A percentile compares a stretch with the other conserved stretches of the same genome.
phyloP scores from a whole-genome alignment of 2,797 vertebrate genomes.

The Fringilla coelebs region DNA sequence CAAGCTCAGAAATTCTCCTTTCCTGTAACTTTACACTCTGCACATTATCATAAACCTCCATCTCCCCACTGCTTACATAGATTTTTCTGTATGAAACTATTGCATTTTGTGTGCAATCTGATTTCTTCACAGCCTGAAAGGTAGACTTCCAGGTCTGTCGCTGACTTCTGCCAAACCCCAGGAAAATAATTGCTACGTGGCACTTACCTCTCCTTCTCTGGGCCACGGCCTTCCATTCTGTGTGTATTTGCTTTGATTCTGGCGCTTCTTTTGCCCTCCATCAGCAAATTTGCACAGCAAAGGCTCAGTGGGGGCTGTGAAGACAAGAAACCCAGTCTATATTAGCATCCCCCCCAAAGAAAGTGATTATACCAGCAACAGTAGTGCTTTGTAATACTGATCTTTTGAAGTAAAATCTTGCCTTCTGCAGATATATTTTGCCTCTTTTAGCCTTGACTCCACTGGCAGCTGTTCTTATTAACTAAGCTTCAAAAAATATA shows the following conservation, averaged over 20 bases:
- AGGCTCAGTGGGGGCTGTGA: constrained; percentile 91
- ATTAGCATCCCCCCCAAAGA: constrained; percentile 70
- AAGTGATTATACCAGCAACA: constrained; percentile 64
- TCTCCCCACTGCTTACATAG: background rate
- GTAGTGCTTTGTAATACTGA: constrained; percentile 65
- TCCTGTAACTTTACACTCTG: background rate
- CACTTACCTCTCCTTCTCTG: constrained; percentile 95
- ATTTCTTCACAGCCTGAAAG: background rate
- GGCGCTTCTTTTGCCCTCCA: constrained; percentile 96
- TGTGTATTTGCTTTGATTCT: constrained; percentile 97
- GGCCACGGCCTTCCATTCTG: constrained; percentile 95
- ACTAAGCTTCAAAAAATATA: constrained; percentile 72
- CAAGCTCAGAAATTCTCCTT: background rate
- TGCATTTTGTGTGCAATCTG: background rate
- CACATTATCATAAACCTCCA: background rate
- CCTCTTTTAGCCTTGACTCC: constrained; percentile 62
- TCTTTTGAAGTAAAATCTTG: constrained; percentile 76
- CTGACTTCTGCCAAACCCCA: background rate
- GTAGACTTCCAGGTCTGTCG: background rate
- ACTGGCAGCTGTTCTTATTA: constrained; percentile 75
- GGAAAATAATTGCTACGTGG: background rate
- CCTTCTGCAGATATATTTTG: constrained; percentile 68
- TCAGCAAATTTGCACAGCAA: constrained; percentile 98
- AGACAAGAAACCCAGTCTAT: constrained; percentile 75
- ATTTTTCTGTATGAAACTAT: background rate